Conservation (phyloP, 2,797 vertebrate species). For the Erethizon dorsatum region DNA sequence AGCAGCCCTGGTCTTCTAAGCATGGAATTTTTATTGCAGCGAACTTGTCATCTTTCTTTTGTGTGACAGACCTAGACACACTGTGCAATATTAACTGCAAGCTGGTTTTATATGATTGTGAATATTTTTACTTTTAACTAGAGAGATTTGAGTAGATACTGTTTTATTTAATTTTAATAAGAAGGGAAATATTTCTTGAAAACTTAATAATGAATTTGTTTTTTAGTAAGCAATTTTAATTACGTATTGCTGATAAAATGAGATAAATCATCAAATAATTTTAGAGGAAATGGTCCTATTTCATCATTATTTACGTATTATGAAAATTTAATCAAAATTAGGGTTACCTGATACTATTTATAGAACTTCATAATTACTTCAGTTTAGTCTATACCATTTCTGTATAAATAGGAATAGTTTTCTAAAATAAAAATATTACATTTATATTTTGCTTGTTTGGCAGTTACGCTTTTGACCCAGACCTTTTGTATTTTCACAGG, state of each 20-base stretch:
- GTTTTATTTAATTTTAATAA: conserved; percentile 89
- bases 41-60: conserved; percentile 95
- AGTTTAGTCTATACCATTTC: conserved; percentile 62
- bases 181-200: conserved; percentile 84
- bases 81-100: conserved; percentile 91
- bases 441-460: conserved; percentile 81
- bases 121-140: conserved; percentile 90
- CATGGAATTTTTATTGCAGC: conserved; percentile 95
- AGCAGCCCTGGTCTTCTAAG: conserved; percentile 93
- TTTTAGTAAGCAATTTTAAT: conserved; percentile 84
- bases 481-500: conserved; percentile 91
- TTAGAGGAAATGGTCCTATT: conserved; percentile 76
- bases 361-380: conserved; percentile 74
- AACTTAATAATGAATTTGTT: conserved; percentile 77
- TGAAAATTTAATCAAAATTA: conserved; percentile 81
- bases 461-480: conserved; percentile 73
- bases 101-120: conserved; percentile 88
- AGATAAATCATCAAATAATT: conserved; percentile 82
- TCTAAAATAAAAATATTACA: conserved; percentile 71
- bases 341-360: conserved; percentile 56
- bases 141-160: conserved; percentile 86
- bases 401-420: conserved; percentile 72
- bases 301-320: conserved; percentile 72
- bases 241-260: conserved; percentile 80
- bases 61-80: conserved; percentile 92